Conservation (phyloP, 2,888 invertebrate genomes). For the Heliconius cydno region DNA sequence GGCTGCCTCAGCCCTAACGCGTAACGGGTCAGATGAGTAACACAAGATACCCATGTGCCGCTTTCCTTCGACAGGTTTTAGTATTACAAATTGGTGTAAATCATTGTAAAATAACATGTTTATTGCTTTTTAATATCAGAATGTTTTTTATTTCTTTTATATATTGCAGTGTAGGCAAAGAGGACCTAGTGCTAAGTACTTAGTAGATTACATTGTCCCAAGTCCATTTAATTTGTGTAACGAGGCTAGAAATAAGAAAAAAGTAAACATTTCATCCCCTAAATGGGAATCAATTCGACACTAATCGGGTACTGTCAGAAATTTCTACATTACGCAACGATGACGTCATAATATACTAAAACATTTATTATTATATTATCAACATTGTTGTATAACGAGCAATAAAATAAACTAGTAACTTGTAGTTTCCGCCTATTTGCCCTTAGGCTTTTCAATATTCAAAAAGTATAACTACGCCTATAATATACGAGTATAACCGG, state of each 20-base stretch:
- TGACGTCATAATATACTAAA: not conserved
- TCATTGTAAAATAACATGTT: not conserved
- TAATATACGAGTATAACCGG: not conserved
- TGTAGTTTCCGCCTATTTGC: not conserved
- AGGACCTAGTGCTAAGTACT: too few relatives aligned
- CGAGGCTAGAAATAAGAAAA: not conserved
- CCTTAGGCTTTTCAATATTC: not conserved
- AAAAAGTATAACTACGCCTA: not conserved
- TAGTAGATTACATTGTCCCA: too few relatives aligned
- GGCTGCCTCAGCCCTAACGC: slow-evolving; percentile 32
- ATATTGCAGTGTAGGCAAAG: too few relatives aligned
- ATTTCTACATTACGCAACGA: not conserved
- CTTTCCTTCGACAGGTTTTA: slow-evolving; percentile 29
- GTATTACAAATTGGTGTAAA: not conserved
- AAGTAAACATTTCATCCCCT: not conserved
- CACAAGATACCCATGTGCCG: slow-evolving; percentile 26
- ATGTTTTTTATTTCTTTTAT: not conserved
- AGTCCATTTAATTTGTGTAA: not conserved
- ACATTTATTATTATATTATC: not conserved
- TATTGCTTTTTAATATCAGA: not conserved
- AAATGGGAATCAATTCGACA: not conserved
- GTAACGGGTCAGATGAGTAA: slow-evolving; percentile 39
- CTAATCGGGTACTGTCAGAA: not conserved
- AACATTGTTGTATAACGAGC: not conserved
- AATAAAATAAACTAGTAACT: not conserved